phyloP scores from a whole-genome alignment of 2,113 vertebrate species.

The Macquaria ambigua region DNA sequence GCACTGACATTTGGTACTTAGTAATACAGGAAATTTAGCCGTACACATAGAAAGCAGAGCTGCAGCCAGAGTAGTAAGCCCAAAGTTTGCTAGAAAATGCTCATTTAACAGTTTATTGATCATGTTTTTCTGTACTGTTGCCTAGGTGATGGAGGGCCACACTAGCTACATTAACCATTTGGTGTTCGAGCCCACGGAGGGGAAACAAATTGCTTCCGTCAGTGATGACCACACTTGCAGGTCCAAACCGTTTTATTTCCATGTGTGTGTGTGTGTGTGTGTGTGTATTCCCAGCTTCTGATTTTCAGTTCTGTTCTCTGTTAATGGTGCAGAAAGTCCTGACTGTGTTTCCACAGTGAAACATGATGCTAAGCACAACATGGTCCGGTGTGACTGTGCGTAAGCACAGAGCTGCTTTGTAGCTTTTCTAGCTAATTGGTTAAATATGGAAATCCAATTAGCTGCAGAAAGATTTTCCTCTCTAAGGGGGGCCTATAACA shows the following conservation, averaged over 20 bases:
- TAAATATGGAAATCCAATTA: constrained; percentile 87
- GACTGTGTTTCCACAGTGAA: constrained; percentile 83
- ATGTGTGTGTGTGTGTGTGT: constrained; percentile 25
- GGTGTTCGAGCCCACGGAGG: constrained; percentile 93
- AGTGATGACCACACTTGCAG: constrained; percentile 99
- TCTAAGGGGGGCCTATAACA: constrained; percentile 48
- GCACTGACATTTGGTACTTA: constrained; percentile 56
- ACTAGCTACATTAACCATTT: constrained; percentile 95
- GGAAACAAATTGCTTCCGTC: constrained; percentile 95
- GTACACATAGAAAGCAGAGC: constrained; percentile 19
- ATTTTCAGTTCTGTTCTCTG: constrained; percentile 84
- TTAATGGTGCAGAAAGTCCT: constrained; percentile 87
- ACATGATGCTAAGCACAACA: constrained; percentile 85
- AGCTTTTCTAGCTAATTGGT: constrained; percentile 84
- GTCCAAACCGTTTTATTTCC: constrained; percentile 82
- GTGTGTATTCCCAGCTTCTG: constrained; percentile 61
- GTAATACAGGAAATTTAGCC: constrained; percentile 49
- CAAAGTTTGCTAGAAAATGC: constrained; percentile 1
- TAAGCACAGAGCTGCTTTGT: constrained; percentile 75
- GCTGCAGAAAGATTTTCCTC: constrained; percentile 66
- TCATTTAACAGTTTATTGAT: constrained; percentile 25
- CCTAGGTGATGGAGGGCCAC: constrained; percentile 93
- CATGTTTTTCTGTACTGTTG: constrained; percentile 53
- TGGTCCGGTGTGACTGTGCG: constrained; percentile 71
- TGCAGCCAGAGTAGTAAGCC: not conserved